Conservation (phyloP, 2,797 vertebrate species). For the Rhincodon typus region DNA sequence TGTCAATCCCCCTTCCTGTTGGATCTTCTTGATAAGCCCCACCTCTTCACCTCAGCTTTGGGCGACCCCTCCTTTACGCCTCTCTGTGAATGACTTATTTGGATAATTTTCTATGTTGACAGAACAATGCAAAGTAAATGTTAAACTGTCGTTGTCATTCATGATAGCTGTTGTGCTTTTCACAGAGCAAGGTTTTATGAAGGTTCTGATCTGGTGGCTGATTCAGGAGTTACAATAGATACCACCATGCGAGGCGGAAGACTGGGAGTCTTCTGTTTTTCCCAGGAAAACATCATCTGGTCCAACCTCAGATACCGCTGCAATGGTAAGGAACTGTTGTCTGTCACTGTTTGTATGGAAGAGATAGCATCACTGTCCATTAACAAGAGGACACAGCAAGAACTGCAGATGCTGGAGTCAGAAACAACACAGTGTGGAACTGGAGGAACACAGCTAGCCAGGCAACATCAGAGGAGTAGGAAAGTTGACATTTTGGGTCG, state of each 20-base stretch:
- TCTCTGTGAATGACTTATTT: neutral
- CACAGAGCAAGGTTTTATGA: constrained; percentile 87
- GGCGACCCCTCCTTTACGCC: neutral
- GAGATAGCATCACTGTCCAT: too few species aligned
- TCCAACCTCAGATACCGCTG: constrained; percentile 97
- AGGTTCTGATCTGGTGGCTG: constrained; percentile 86
- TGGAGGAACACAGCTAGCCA: neutral
- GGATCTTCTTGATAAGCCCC: neutral
- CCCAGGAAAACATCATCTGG: constrained; percentile 99
- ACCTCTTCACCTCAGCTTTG: neutral
- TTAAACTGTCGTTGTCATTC: neutral
- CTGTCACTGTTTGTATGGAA: neutral
- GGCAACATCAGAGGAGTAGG: too few species aligned
- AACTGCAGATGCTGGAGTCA: too few species aligned
- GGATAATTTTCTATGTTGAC: neutral
- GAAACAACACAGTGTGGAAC: too few species aligned
- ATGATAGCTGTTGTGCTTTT: constrained; percentile 38
- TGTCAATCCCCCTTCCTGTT: neutral
- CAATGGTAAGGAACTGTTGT: constrained; percentile 70
- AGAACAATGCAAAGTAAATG: neutral
- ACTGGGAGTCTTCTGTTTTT: constrained; percentile 97
- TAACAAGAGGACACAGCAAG: neutral
- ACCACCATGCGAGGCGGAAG: constrained; percentile 96
- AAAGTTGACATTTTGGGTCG: too few species aligned
- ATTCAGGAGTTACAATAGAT: constrained; percentile 94